Base-by-base conservation (phyloP, 2,888 invertebrate genomes). In the Ceriagrion tenellum region DNA sequence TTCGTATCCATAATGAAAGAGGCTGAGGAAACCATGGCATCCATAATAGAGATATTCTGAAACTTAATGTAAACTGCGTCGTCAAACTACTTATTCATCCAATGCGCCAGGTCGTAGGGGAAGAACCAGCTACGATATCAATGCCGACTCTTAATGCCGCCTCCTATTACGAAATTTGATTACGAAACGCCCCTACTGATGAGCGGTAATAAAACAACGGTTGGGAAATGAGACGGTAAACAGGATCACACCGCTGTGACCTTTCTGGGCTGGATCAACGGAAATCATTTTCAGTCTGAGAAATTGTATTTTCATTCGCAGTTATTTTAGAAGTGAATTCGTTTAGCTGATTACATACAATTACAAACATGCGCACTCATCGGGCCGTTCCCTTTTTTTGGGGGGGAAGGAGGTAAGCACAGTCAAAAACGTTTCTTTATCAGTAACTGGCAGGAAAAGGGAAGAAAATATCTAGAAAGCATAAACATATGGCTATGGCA, bases 1-100 rank as follows among this genome's bases (percentile, higher is more conserved):
- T 35, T 81, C 81, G 81, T 81, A 81, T 81, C 81, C 81, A 81
- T 81, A 81, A 81, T 81, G 81, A 81, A 81, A 35, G 81, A 81
- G 81, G 81, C 81, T 81, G 16, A 81, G 81, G 30, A 81, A 81
- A 69, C n/a, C 69, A 13, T n/a, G 4, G n/a, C 69, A 69, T 69
- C n/a, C 69, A 69, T 69, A 69, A 69, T 69, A n/a, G 69, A 35
- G 30, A 35, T 81, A 81, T 18, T 30, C 30, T 13, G 20, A n/a
- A 69, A 23, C 69, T 2, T 69, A 69, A 69, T 69, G 26, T 69
- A 69, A 69, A 2, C n/a, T 59, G 69, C 69, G n/a, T 81, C 81
- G 35, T 18, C 81, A 81, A 81, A 81, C 35, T n/a, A 3, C 81
- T 81, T 81, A 81, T 81, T 81, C 81, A 81, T 81, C 81, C 81